These are phyloP conservation scores for Rhabdomys dilectus DNA, from an alignment of 2,113 vertebrate species.

Conservation along the genomic window DNA sequence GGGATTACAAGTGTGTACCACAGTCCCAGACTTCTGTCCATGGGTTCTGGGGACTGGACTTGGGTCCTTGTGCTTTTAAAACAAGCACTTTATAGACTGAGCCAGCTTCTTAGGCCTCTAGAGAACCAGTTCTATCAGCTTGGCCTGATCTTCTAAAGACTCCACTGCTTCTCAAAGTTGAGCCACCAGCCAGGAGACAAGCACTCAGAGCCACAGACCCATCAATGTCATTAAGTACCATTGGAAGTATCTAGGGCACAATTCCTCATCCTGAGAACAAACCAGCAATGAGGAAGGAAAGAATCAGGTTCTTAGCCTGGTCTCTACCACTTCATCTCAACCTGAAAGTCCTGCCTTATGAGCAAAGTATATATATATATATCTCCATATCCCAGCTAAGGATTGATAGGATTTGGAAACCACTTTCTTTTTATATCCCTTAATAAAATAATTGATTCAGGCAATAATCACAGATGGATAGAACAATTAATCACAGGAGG, in stretches of 20 bases:
- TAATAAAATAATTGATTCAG: constrained; percentile 59
- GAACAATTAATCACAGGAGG: constrained; percentile 20
- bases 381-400: background rate
- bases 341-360: constrained; percentile 14
- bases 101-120: too few relatives aligned
- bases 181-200: background rate
- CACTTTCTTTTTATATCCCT: constrained; percentile 23
- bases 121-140: background rate
- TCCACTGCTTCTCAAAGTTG: background rate
- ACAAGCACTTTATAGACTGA: background rate
- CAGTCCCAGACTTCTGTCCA: background rate
- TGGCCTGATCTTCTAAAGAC: background rate
- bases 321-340: constrained; percentile 33
- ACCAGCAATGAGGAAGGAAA: background rate
- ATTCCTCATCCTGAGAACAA: constrained; percentile 39
- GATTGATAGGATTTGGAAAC: constrained; percentile 58
- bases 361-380: background rate
- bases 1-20: background rate
- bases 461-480: constrained; percentile 3
- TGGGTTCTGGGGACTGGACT: background rate
- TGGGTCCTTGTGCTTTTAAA: background rate
- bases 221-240: constrained; percentile 33
- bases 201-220: background rate
- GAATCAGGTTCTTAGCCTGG: constrained; percentile 24
- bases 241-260: background rate